Base-by-base conservation (phyloP, 2,888 invertebrate genomes). In the Noctua fimbriata region DNA sequence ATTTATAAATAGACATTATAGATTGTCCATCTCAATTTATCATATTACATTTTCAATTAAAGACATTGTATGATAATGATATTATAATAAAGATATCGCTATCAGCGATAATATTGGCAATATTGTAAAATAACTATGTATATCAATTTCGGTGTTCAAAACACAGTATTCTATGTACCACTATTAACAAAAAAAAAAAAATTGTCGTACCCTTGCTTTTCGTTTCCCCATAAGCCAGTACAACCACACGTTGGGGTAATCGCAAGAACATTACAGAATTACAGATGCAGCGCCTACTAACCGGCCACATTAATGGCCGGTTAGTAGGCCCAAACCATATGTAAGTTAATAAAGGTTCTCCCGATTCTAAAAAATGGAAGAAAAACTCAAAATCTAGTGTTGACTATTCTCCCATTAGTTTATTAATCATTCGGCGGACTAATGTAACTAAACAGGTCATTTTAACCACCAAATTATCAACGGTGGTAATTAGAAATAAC, bases 371-470 rank as follows among this genome's bases (percentile, higher is more conserved):
- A 72, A 63, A 2, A 41, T 28, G 4, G 1, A 36, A 10, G 65
- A 36, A 21, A n/a, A 52, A 0, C 4, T 9, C 3, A 18, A 32
- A 32, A 63, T 63, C 21, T 36, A 32, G 21, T 32, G 10, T 63
- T 65, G 10, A 65, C 4, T 47, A 6, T 47, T 69, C 6, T 10
- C 21, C 21, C 65, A 36, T 36, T 36, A 21, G 21, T 21, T 32
- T 32, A 32, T 82, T 60, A 82, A 76, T 63, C 49, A 83, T 79
- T 79, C 63, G n/a, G 76, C 63, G 76, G 44, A 65, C 75, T 83
- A 55, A 52, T 24, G 9, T 14, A 52, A 74, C 74, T 32, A 60
- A 28, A 72, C 4, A 73, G 28, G 6, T 14, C 28, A 41, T 16
- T 36, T n/a, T 21, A 18, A 18, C 32, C 32, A 32, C 32, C 16